Conservation (phyloP, 2,797 vertebrate species). For the Bufotes viridis region DNA sequence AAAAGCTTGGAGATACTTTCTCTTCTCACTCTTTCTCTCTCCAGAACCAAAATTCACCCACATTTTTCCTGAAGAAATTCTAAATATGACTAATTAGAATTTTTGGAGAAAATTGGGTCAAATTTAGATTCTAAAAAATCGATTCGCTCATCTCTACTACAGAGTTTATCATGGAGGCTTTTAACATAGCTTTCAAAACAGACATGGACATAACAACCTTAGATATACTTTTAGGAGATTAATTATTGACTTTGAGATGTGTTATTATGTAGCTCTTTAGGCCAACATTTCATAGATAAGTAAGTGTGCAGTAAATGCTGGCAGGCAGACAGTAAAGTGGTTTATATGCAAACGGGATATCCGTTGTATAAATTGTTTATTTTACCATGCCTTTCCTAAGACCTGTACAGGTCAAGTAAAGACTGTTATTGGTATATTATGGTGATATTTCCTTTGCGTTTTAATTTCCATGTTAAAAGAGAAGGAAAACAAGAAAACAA, state of each 20-base stretch:
- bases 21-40: too few species aligned
- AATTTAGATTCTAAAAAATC: too few species aligned
- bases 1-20: too few species aligned
- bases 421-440: slow-evolving; percentile 4
- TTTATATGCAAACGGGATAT: slow-evolving; percentile 8
- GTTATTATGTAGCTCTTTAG: neutral
- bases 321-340: neutral
- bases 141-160: too few species aligned
- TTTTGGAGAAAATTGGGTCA: too few species aligned
- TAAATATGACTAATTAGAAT: too few species aligned
- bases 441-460: neutral
- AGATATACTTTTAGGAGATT: neutral
- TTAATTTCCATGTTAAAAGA: neutral
- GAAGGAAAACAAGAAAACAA: neutral
- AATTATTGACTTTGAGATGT: neutral
- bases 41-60: too few species aligned
- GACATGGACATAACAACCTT: neutral
- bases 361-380: slow-evolving; percentile 30
- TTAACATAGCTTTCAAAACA: too few species aligned
- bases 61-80: too few species aligned
- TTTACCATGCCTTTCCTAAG: neutral
- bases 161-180: too few species aligned
- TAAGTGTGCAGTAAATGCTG: neutral
- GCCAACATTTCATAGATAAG: neutral
- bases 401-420: neutral